Evolutionary conservation across 1,140 invertebrate genomes (phyloP).

Genomic region (Camponotus vicinus): DNA sequence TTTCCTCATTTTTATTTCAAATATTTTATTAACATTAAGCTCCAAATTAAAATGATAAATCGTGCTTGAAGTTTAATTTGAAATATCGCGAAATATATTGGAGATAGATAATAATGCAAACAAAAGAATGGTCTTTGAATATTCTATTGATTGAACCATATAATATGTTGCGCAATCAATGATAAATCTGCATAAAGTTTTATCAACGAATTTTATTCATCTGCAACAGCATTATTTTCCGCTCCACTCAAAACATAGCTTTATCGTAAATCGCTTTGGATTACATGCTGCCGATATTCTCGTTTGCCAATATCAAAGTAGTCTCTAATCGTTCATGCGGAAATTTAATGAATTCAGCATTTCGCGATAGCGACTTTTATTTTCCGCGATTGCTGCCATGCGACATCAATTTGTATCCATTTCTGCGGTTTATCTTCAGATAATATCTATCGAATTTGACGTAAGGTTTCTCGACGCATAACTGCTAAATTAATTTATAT

Average conservation of each 20-base stretch:
- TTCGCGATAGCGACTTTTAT: constrained; percentile 46
- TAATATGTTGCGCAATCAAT: not conserved
- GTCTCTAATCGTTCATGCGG: constrained; percentile 56
- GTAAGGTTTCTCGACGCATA: not conserved
- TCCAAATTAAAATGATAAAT: constrained; percentile 7
- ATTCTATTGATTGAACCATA: constrained; percentile 3
- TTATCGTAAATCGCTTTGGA: constrained; percentile 49
- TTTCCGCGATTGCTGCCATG: not conserved
- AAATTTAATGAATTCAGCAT: constrained; percentile 57
- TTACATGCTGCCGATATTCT: constrained; percentile 32
- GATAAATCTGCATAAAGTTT: constrained; percentile 41
- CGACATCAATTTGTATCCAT: constrained; percentile 15
- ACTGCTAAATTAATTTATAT: not conserved
- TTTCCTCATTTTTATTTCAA: not conserved
- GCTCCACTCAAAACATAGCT: constrained; percentile 2
- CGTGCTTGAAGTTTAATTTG: not conserved
- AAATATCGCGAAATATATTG: not conserved
- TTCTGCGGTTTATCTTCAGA: not conserved
- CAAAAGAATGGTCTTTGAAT: not conserved
- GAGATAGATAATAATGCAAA: not conserved
- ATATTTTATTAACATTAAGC: not conserved
- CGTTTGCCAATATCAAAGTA: constrained; percentile 50
- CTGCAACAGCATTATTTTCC: constrained; percentile 23
- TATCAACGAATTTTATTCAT: constrained; percentile 20
- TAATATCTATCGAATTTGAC: not conserved